Evolutionary conservation across 64 coral and sea anemone genomes (phyloP), one percentile per base, ranked within the genome.

Genomic region (Pachyseris speciosa): DNA sequence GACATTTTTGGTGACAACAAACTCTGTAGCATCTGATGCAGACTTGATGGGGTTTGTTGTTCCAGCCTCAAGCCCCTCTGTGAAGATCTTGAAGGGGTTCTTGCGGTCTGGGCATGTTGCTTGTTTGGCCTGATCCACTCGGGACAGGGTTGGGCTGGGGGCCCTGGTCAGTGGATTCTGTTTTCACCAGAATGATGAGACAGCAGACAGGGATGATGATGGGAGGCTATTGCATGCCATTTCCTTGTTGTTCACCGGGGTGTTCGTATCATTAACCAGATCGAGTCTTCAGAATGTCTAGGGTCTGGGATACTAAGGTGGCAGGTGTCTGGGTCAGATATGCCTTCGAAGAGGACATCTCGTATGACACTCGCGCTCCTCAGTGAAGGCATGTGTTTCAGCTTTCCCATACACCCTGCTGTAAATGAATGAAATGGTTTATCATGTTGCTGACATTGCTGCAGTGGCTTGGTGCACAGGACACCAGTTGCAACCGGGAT

Each of bases 171-270:
- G 76, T 38, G 78, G 39, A 3, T 49, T 30, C 43, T 61, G 63
- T 32, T 58, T 53, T 6, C 57, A 69, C 71, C 84, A 69, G 86
- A 90, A 76, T 43, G 87, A 89, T 0, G 80, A 90, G 38, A 94
- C 65, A 42, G 52, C 79, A 15, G 68, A 90, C 36, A 87, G 72
- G 51, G 83, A 83, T 58, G 85, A 87, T 70, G 91, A 80, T 45
- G 83, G 91, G n/a, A 93, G 91, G n/a, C 81, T 38, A 19, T 86
- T 93, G 12, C 84, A 75, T 44, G 91, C 91, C 84, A 94, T 94
- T 39, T 94, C 84, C 65, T 94, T 94, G 57, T 60, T 83, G 30
- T 80, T 85, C 19, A 88, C 84, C 1, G 88, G 65, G 13, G 85
- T 60, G 51, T 71, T 80, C 2, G 73, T 72, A n/a, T 94, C 92